These are phyloP conservation scores for Lota lota DNA, from an alignment of 2,113 vertebrate species.

Conservation along the genomic window DNA sequence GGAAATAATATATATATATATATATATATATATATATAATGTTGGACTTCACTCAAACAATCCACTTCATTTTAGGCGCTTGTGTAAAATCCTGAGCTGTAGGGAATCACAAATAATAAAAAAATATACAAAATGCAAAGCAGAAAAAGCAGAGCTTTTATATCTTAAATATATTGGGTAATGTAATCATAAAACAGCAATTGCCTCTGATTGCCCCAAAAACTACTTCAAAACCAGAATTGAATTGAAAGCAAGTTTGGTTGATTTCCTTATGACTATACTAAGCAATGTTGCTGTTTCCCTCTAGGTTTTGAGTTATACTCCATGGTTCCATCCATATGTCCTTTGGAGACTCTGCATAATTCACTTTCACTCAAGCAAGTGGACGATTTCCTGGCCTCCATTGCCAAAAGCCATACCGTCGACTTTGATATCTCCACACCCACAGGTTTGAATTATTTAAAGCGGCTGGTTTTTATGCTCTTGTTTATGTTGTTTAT, in stretches of 20 bases:
- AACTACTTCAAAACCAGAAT: no score
- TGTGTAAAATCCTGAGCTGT: no score
- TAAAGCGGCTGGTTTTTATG: not conserved
- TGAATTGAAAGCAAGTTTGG: no score
- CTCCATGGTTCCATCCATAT: constrained; percentile 92
- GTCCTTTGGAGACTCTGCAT: constrained; percentile 88
- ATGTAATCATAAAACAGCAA: no score
- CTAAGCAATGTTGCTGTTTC: constrained; percentile 9
- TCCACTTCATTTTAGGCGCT: no score
- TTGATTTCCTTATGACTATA: not conserved
- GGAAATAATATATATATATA: no score
- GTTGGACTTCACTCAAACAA: no score
- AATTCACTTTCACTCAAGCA: constrained; percentile 90
- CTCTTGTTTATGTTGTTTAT: not conserved
- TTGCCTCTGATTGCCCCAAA: no score
- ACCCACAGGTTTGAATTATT: constrained; percentile 46
- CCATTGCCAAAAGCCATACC: constrained; percentile 78
- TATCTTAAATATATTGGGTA: no score
- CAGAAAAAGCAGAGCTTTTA: no score
- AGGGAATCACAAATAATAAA: no score
- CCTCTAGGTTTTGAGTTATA: constrained; percentile 81
- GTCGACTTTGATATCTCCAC: constrained; percentile 64
- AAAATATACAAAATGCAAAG: no score
- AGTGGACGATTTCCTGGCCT: constrained; percentile 87
- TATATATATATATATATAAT: not conserved